Conservation (phyloP, 2,113 vertebrate genomes). For the Pseudorasbora parva region DNA sequence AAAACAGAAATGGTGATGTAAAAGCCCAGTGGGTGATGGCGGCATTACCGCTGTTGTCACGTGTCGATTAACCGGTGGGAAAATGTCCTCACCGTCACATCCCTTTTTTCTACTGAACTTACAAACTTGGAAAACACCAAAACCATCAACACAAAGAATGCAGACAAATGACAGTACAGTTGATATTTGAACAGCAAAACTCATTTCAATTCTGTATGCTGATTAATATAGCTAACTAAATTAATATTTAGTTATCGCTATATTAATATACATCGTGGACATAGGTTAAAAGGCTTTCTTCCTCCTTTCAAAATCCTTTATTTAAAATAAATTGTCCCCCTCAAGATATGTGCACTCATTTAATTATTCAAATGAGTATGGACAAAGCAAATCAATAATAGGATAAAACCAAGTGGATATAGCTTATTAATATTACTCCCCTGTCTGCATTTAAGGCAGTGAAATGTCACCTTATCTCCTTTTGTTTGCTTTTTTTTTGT, state of each 20-base stretch:
- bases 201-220: neutral
- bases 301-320: neutral
- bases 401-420: neutral
- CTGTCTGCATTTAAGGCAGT: neutral
- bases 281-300: neutral
- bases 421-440: conserved; percentile 25
- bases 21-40: too few relatives aligned
- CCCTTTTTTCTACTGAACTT: neutral
- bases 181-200: neutral
- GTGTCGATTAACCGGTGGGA: too few relatives aligned
- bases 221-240: neutral
- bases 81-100: too few relatives aligned
- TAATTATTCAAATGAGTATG: neutral
- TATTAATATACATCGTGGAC: too few relatives aligned
- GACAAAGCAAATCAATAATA: neutral
- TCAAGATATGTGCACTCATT: neutral
- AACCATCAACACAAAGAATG: neutral
- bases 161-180: neutral
- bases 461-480: conserved; percentile 39
- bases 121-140: neutral
- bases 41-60: too few relatives aligned
- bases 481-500: neutral
- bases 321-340: neutral
- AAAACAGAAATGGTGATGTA: too few relatives aligned
- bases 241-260: too few relatives aligned